Conservation (phyloP, 2,797 vertebrate species). For the Gadopsis bispinosus region DNA sequence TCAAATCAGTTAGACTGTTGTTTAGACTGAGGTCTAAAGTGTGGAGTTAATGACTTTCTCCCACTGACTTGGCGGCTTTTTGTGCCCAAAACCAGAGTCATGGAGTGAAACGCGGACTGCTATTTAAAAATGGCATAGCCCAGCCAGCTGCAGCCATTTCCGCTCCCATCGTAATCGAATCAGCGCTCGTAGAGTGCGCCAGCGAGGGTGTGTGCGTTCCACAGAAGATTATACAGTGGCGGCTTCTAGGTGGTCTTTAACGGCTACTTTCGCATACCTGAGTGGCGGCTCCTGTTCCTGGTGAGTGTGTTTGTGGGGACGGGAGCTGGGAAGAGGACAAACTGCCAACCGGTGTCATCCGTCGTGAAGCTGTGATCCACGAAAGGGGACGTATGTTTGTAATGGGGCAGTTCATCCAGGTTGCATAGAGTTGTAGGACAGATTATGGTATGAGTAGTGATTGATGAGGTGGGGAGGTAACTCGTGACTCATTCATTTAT, state of each 20-base stretch:
- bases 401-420: constrained; percentile 14
- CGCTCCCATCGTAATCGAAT: constrained; percentile 74
- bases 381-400: constrained; percentile 47
- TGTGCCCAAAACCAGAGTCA: constrained; percentile 54
- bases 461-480: constrained; percentile 26
- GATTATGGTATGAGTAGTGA: constrained; percentile 19
- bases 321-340: constrained; percentile 22
- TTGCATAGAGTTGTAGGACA: constrained; percentile 13
- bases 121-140: constrained; percentile 82
- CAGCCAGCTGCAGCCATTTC: constrained; percentile 78
- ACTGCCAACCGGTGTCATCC: constrained; percentile 27
- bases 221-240: constrained; percentile 66
- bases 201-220: constrained; percentile 64
- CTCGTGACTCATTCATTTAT: constrained; percentile 28
- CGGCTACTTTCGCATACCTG: constrained; percentile 62
- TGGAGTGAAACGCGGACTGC: constrained; percentile 67
- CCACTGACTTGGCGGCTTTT: constrained; percentile 48
- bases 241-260: constrained; percentile 47
- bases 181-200: constrained; percentile 63
- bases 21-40: constrained; percentile 26
- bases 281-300: constrained; percentile 49
- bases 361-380: constrained; percentile 14
- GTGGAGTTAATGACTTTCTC: constrained; percentile 52
- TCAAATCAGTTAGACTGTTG: constrained; percentile 17
- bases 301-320: constrained; percentile 40